Evolutionary conservation across 2,113 vertebrate genomes (phyloP).

Genomic region (Ornithorhynchus anatinus): DNA sequence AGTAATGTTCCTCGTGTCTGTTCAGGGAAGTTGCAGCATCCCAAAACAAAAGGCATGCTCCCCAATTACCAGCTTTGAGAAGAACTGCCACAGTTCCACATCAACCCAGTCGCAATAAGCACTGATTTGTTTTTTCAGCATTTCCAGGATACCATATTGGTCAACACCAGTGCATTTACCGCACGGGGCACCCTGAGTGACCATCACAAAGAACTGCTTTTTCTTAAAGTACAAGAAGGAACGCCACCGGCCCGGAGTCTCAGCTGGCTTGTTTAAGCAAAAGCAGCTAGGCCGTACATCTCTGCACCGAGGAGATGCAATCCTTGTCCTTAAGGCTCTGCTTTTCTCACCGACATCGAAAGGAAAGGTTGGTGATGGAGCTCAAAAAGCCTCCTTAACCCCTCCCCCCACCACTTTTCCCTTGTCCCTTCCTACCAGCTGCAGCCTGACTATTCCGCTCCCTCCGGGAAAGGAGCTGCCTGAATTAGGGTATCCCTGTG

Average conservation of each 20-base stretch:
- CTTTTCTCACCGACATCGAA: neutral
- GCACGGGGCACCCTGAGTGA: neutral
- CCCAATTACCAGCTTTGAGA: neutral
- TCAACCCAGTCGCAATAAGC: neutral
- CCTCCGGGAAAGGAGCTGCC: conserved; percentile 57
- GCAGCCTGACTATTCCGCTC: conserved; percentile 49
- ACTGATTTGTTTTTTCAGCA: neutral
- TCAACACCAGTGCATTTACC: neutral
- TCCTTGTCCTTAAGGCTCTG: neutral
- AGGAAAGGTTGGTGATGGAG: conserved; percentile 32
- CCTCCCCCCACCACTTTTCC: neutral
- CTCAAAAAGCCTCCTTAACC: conserved; percentile 28
- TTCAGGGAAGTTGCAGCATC: neutral
- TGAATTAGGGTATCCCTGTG: conserved; percentile 51
- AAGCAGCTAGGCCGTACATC: neutral
- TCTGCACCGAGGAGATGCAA: neutral
- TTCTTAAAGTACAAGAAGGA: neutral
- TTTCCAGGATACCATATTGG: neutral
- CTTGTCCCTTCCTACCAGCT: conserved; percentile 19
- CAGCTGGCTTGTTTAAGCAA: neutral
- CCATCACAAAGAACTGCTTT: neutral
- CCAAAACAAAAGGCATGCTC: neutral
- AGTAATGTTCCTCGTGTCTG: neutral
- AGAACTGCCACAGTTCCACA: neutral
- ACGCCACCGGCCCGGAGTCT: neutral